Percentiles rank a stretch among this genome's conserved stretches.
Conservation (phyloP, 2,888 invertebrate species). For the Archips crataeganus region DNA sequence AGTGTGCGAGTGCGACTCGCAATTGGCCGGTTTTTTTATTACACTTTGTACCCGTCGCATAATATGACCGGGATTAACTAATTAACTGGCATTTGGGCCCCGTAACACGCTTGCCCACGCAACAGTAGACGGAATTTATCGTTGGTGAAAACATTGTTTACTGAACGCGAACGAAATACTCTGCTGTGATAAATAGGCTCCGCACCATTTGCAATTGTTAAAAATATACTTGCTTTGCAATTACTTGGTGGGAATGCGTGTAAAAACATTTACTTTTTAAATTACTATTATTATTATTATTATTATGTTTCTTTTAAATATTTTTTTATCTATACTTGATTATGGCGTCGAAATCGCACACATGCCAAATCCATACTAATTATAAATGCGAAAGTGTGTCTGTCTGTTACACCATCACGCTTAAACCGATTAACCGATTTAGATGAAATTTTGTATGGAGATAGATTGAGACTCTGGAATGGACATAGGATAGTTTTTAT, state of each 20-base stretch:
- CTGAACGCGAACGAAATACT: constrained; percentile 1
- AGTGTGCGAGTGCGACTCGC: neutral
- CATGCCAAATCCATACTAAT: too few species aligned
- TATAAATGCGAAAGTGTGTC: too few species aligned
- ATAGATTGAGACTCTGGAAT: too few species aligned
- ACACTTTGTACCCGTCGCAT: neutral
- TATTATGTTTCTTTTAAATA: too few species aligned
- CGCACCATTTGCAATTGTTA: constrained; percentile 2
- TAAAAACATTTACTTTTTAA: neutral
- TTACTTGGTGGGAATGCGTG: neutral
- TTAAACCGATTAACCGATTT: too few species aligned
- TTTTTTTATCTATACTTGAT: too few species aligned
- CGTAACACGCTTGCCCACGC: constrained; percentile 4
- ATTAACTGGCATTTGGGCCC: constrained; percentile 1
- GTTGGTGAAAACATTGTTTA: constrained; percentile 8
- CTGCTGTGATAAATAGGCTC: constrained; percentile 5
- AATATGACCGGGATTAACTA: neutral
- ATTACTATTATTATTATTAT: too few species aligned
- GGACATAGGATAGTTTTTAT: too few species aligned
- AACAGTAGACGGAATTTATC: neutral
- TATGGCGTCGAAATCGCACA: too few species aligned
- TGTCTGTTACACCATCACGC: too few species aligned
- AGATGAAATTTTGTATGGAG: too few species aligned
- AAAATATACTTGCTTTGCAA: neutral
- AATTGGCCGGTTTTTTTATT: neutral